Evolutionary conservation across 2,797 vertebrate genomes (phyloP), one percentile per base, ranked within the genome.

Genomic region (Tenualosa ilisha): DNA sequence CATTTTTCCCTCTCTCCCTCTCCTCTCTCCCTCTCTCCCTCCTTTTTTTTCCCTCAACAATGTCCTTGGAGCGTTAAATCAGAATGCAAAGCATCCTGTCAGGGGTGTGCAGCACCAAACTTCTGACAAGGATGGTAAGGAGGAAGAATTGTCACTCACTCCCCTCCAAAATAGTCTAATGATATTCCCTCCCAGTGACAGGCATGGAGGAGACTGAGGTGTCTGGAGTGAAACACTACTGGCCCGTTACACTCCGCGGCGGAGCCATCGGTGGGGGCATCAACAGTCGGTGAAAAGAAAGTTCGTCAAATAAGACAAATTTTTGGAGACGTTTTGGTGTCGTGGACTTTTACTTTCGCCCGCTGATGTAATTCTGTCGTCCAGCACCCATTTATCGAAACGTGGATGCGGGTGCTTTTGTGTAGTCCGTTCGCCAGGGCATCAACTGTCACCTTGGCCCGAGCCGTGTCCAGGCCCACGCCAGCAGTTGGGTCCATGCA

Each of bases 61-160:
- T 50, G 83, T 82, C 84, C 85, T 89, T 82, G 85, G 68, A 87
- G 86, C 54, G 43, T 75, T 86, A 87, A 90, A 90, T 88, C 89
- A 88, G 86, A 87, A 85, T 81, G 83, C 84, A 86, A 81, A 83
- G 84, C 46, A 84, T 79, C 83, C 84, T 88, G 81, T 84, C 85
- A 88, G 86, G 85, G 85, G 87, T n/a, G 83, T 75, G 68, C 20
- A 6, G 3, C 0, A 75, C 15, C 31, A 75, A 40, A 75, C 31
- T 1, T 15, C 12, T 75, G 68, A 75, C 68, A 75, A 43, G 37
- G 13, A 43, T 17, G 37, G 31, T 31, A 31, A 31, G 31, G 26
- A 37, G 37, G 65, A 75, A 43, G 40, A 75, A 75, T 40, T 59
- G 68, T 75, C 68, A 75, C 17, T 75, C 68, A 75, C 37, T 75